Conservation (phyloP, 2,797 vertebrate species). For the Lithobates sylvaticus region DNA sequence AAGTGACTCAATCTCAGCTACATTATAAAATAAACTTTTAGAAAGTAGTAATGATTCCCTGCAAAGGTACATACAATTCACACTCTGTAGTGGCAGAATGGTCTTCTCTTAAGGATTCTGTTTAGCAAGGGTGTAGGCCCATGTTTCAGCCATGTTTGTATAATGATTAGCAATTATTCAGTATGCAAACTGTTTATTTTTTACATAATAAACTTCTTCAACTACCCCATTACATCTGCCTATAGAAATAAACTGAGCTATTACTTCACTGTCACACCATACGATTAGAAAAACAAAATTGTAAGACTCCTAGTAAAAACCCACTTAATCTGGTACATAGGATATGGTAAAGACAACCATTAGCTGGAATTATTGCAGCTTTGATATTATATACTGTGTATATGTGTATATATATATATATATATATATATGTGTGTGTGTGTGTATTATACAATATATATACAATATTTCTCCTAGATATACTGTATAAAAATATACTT, state of each 20-base stretch:
- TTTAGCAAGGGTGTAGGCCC: slow-evolving; percentile 47
- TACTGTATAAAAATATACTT: slow-evolving; percentile 6
- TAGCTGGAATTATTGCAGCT: slow-evolving; percentile 10
- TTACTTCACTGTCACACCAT: slow-evolving; percentile 27
- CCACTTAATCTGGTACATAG: neutral
- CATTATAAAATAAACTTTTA: slow-evolving; percentile 44
- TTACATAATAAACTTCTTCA: slow-evolving; percentile 39
- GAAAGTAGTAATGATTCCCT: slow-evolving; percentile 39
- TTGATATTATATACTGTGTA: neutral
- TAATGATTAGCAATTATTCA: slow-evolving; percentile 53
- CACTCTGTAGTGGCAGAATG: slow-evolving; percentile 37
- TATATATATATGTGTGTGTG: neutral
- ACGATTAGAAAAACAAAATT: slow-evolving; percentile 28
- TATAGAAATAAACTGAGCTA: slow-evolving; percentile 46
- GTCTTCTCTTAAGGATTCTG: slow-evolving; percentile 28
- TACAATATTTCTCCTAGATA: neutral
- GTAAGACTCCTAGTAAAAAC: neutral
- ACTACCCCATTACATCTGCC: slow-evolving; percentile 41
- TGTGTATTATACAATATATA: neutral
- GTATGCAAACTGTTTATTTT: slow-evolving; percentile 34
- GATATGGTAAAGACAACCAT: slow-evolving; percentile 29
- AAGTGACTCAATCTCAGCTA: slow-evolving; percentile 44
- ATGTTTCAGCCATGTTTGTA: slow-evolving; percentile 43
- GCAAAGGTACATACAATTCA: slow-evolving; percentile 35
- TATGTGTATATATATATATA: neutral